Evolutionary conservation across 2,888 invertebrate genomes (phyloP), one percentile per base, ranked within the genome.

Genomic region (Tetragonisca angustula): DNA sequence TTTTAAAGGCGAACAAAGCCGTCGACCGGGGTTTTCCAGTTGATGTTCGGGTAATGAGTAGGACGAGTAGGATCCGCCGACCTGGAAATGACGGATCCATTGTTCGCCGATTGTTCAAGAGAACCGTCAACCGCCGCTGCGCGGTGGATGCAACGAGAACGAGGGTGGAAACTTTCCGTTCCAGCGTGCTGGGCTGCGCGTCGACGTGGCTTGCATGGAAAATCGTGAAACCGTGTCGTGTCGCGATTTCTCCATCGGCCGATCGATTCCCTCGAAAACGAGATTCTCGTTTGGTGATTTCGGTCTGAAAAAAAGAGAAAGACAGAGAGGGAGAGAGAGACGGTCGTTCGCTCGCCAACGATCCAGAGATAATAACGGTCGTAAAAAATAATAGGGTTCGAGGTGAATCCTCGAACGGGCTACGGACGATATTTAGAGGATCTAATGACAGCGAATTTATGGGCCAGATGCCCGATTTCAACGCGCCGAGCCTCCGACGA

Each of bases 61-160:
- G 77, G 76, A 77, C 24, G 79, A 81, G 84, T 76, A 78, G 75
- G 52, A 84, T 80, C 79, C 49, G 68, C 78, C 84, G 79, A 84
- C 77, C 86, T 89, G 90, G 68, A 89, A 91, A 89, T 86, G 90
- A 90, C 85, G 89, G 85, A 84, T 78, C 84, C 87, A 90, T 91
- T 90, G 90, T 91, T 90, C 76, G 68, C 83, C 74, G 69, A 32
- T 79, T 59, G 84, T 80, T 75, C 71, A 52, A 75, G 86, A 65
- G 81, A 54, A 65, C 69, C 43, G 84, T 64, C 72, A 71, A 72
- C 52, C 43, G 52, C 52, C 9, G 52, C 56, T 11, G 52, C 56
- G 67, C 70, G 49, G 49, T 81, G 71, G 75, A 75, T 81, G 76
- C 61, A 81, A 78, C 76, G 54, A 69, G 70, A 78, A 65, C 64